Evolutionary conservation across 2,888 invertebrate genomes (phyloP).

Genomic region (Mesopsocus fuscifrons): DNA sequence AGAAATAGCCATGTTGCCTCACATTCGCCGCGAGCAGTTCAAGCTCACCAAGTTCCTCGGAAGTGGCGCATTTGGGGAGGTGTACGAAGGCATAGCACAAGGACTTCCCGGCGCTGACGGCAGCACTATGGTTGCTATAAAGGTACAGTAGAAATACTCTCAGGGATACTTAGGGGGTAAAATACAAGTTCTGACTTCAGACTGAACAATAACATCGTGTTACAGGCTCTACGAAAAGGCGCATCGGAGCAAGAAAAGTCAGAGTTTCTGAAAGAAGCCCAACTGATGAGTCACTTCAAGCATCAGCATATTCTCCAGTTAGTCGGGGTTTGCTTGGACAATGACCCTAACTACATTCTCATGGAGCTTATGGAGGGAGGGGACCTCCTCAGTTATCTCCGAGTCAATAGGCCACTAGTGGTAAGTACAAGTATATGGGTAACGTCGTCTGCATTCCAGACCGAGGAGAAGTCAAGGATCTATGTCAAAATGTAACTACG

Average conservation of each 20-base stretch:
- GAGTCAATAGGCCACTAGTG: conserved; percentile 57
- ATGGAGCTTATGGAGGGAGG: conserved; percentile 98
- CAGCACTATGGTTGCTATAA: conserved; percentile 75
- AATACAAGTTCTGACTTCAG: no score
- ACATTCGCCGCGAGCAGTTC: conserved; percentile 71
- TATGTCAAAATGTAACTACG: no score
- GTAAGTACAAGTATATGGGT: conserved; percentile 35
- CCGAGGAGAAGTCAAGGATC: no score
- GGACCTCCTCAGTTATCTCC: conserved; percentile 76
- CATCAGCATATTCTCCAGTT: conserved; percentile 88
- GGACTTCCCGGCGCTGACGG: conserved; percentile 35
- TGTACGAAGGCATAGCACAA: conserved; percentile 76
- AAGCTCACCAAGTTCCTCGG: conserved; percentile 77
- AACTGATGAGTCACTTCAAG: conserved; percentile 92
- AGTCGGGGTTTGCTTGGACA: conserved; percentile 85
- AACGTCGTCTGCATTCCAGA: no score
- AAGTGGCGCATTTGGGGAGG: conserved; percentile 93
- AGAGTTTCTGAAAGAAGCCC: conserved; percentile 92
- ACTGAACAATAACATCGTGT: no score
- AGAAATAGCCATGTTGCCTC: conserved; percentile 63
- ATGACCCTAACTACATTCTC: conserved; percentile 82
- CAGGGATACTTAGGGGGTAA: background rate
- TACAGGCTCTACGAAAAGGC: conserved; percentile 73
- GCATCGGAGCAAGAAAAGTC: conserved; percentile 76
- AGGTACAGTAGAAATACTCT: conserved; percentile 31